Conservation (phyloP, 2,113 vertebrate genomes). For the crab-eating macaque (Macaca fascicularis) region DNA sequence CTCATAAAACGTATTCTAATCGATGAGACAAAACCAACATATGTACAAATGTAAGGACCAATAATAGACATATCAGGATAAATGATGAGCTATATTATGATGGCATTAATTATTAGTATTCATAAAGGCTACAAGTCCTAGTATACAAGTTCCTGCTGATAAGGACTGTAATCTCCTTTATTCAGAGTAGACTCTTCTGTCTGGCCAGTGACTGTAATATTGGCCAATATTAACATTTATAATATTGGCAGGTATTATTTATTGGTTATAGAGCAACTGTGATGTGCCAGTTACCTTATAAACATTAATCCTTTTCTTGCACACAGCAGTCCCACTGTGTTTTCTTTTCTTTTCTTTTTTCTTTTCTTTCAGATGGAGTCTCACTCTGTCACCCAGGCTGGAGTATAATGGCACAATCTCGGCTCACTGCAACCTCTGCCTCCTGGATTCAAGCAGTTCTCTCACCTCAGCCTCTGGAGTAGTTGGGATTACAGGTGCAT, state of each 20-base stretch:
- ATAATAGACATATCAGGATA: not conserved
- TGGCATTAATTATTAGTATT: not conserved
- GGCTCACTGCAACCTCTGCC: too few relatives aligned
- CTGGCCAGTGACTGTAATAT: not conserved
- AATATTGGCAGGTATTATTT: not conserved
- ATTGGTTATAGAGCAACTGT: not conserved
- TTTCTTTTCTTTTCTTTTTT: not conserved
- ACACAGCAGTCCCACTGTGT: not conserved
- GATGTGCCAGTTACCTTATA: not conserved
- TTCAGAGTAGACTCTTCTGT: not conserved
- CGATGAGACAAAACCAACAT: slow-evolving; percentile 8
- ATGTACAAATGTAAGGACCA: not conserved
- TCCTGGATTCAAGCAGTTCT: too few relatives aligned
- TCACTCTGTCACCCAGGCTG: too few relatives aligned
- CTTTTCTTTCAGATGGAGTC: too few relatives aligned
- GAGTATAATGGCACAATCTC: too few relatives aligned
- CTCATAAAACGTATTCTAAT: not conserved
- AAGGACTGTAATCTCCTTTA: not conserved
- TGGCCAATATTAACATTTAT: not conserved
- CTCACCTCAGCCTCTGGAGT: too few relatives aligned
- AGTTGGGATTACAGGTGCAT: too few relatives aligned
- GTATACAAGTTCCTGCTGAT: not conserved
- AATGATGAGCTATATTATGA: not conserved
- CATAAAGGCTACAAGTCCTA: not conserved
- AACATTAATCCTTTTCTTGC: not conserved